Base-by-base conservation (phyloP, 2,797 vertebrate species). In the Phoxinus dragarum region DNA sequence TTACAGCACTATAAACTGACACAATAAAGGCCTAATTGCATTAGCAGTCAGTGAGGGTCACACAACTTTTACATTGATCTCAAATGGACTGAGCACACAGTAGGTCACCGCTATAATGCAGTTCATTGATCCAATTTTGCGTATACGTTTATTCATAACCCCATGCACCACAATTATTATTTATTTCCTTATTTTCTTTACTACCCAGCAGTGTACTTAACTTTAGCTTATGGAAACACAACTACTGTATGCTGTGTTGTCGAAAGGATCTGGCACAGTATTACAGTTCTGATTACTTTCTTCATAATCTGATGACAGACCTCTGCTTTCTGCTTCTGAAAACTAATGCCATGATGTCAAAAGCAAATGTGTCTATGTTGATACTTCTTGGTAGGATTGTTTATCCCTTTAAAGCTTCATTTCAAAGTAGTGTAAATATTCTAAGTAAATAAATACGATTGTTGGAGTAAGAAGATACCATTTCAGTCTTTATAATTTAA, bases 11-110 rank as follows among this genome's bases (percentile, higher is more conserved):
- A 71, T 87, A 90, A 90, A 90, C 73, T 40, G 10, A 72, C 59
- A 84, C 86, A 87, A 87, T 88, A 88, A 87, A 88, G 80, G 31
- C 79, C 81, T 90, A 90, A 90, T 88, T 86, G 87, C 81, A 75
- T 88, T 73, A 80, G 89, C 84, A 86, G 82, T 81, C 80, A 87
- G 36, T 6, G 54, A 61, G 81, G 86, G 87, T 87, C 89, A 87
- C 84, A 76, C 80, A 82, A 86, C 76, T 88, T 86, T 84, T 73
- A 68, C 81, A 90, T 87, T 81, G 88, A 87, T 87, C 74, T 75
- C 84, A 84, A 77, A 84, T 80, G 64, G 79, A 73, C n/a, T 54
- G 47, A 88, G 81, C 67, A 81, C 66, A 36, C 66, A 80, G 54
- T 75, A 80, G 84, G 84, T 86, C 86, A 88, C 31, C 31, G 69